phyloP scores from a whole-genome alignment of 2,888 invertebrate species.

The Proisotoma minuta region DNA sequence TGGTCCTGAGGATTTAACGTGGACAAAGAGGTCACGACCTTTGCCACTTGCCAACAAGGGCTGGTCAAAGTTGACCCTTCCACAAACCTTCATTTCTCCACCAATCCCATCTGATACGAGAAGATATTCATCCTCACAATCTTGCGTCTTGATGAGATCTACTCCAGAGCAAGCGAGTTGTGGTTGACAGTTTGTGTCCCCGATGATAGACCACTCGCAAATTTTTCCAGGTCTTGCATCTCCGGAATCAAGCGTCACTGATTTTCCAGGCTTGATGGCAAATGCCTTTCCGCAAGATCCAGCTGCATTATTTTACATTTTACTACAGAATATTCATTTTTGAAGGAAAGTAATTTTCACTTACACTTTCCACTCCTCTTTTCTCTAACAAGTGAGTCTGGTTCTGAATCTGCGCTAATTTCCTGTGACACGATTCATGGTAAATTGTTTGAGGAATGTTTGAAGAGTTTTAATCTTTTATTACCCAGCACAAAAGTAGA shows the following conservation, averaged over 20 bases:
- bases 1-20: neutral
- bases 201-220: neutral
- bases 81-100: neutral
- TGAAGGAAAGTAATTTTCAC: too few relatives aligned
- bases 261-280: too few relatives aligned
- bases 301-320: too few relatives aligned
- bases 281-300: too few relatives aligned
- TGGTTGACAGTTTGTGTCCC: neutral
- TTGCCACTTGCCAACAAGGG: neutral
- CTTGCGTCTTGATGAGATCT: neutral
- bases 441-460: too few relatives aligned
- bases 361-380: neutral
- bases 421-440: too few relatives aligned
- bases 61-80: neutral
- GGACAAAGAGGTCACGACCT: neutral
- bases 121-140: conserved; percentile 1
- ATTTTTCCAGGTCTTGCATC: neutral
- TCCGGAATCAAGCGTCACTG: neutral
- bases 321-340: too few relatives aligned
- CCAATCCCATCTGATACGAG: neutral
- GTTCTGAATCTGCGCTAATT: too few relatives aligned
- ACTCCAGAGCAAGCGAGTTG: neutral
- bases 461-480: too few relatives aligned
- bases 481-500: too few relatives aligned
- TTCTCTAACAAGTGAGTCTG: too few relatives aligned